Evolutionary conservation across 2,113 vertebrate species (phyloP), one percentile per base, ranked within the genome.

Genomic region (Bettongia penicillata): DNA sequence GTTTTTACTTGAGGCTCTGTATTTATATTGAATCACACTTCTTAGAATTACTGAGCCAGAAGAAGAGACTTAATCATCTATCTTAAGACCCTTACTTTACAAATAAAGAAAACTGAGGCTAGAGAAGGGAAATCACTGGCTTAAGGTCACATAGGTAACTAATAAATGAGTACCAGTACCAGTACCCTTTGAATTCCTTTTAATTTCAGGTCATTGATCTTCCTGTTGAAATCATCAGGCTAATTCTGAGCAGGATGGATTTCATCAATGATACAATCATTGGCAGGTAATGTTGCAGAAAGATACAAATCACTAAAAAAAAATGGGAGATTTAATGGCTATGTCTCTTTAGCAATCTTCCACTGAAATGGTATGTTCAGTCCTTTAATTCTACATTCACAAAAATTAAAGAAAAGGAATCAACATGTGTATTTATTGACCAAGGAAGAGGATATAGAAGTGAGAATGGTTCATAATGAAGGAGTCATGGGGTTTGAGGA

Each of bases 221-320:
- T 84, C 23, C 68, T 43, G 68, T 22, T 84, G 23, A 84, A 84
- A 84, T 84, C n/a, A 84, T 8, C 68, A 84, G n/a, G 7, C n/a
- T 84, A 84, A 22, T 43, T n/a, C n/a, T 43, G n/a, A 68, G 31
- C 31, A 37, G 53, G 28, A 68, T 68, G 28, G 26, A 84, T 84
- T 84, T 43, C 37, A 84, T 43, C 68, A 84, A 43, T 23, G n/a
- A 84, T 8, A 2, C 11, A 43, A 16, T 23, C 6, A 84, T 43
- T 84, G 26, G n/a, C 4, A 84, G 19, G n/a, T 84, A 84, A 84
- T 43, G 22, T 22, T 77, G n/a, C 22, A 84, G 53, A 92, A 94
- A 91, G 55, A 89, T 96, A 84, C n/a, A 97, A 94, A 91, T 22
- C 19, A 94, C 37, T 93, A 84, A 37, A 48, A 48, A 48, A 24